phyloP scores from a whole-genome alignment of 2,113 vertebrate species.

The Orthonyx spaldingii region DNA sequence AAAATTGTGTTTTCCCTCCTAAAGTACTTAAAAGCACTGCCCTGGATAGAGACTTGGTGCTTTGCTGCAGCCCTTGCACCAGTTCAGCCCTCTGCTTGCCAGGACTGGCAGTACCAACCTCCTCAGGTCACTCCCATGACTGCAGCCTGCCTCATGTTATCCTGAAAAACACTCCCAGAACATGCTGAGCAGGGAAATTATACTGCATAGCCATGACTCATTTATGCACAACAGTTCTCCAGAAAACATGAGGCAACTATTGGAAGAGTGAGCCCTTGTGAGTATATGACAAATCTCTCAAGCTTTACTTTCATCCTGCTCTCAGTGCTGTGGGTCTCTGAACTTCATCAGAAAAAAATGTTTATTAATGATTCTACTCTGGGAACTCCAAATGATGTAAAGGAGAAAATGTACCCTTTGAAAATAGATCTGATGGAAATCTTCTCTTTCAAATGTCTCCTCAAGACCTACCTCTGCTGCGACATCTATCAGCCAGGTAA shows the following conservation, averaged over 20 bases:
- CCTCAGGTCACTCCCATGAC: background rate
- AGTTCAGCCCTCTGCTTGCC: background rate
- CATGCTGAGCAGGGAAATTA: background rate
- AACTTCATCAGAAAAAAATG: background rate
- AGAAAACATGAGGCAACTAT: background rate
- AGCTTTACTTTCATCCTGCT: background rate
- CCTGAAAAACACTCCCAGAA: background rate
- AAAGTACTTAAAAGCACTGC: background rate
- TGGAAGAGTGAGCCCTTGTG: background rate
- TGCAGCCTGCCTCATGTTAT: background rate
- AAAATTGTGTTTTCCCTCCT: background rate
- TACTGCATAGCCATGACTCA: background rate
- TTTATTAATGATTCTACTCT: background rate
- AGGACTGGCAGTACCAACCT: background rate
- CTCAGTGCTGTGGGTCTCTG: background rate
- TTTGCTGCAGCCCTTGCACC: background rate
- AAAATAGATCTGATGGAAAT: slow-evolving; percentile 26
- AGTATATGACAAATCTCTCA: background rate
- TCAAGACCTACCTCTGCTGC: background rate
- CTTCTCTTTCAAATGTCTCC: slow-evolving; percentile 18
- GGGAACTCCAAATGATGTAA: slow-evolving; percentile 17
- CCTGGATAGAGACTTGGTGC: rapidly evolving
- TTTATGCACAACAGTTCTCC: background rate
- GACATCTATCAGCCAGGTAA: background rate
- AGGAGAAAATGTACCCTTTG: slow-evolving; percentile 14